These are phyloP conservation scores for Thunnus albacares DNA, from an alignment of 2,797 vertebrate genomes.

Conservation along the genomic window DNA sequence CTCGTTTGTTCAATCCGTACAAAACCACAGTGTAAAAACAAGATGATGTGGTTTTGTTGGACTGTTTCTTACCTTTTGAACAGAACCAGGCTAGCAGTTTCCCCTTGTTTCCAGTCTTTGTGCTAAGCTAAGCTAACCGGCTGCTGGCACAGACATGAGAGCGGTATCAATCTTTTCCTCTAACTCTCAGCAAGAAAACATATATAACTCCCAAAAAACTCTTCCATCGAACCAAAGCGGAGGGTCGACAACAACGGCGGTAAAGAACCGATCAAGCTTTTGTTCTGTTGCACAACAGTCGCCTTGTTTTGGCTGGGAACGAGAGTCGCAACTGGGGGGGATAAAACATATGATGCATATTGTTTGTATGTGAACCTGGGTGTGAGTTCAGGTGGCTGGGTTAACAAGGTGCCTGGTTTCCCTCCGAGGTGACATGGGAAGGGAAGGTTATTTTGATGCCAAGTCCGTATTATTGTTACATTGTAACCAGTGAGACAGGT, in stretches of 20 bases:
- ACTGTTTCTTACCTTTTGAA: neutral
- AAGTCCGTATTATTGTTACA: slow-evolving; percentile 77
- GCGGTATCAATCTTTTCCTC: too few species aligned
- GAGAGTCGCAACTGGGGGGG: slow-evolving; percentile 10
- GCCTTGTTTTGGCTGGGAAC: slow-evolving; percentile 40
- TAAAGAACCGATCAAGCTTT: slow-evolving; percentile 28
- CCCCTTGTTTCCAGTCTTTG: neutral
- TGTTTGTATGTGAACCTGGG: slow-evolving; percentile 66
- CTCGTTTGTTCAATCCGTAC: neutral
- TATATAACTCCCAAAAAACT: neutral
- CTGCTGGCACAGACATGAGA: too few species aligned
- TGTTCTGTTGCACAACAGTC: neutral
- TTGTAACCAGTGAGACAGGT: slow-evolving; percentile 83
- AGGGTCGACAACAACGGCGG: neutral
- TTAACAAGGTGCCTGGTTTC: slow-evolving; percentile 78
- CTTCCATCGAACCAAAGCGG: neutral
- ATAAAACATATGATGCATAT: slow-evolving; percentile 42
- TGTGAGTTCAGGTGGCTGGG: slow-evolving; percentile 81
- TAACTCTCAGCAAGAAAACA: too few species aligned
- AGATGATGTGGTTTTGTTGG: neutral
- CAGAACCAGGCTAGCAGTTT: neutral
- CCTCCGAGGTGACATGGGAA: slow-evolving; percentile 73
- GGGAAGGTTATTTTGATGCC: slow-evolving; percentile 77
- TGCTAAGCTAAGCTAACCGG: slow-evolving; percentile 10
- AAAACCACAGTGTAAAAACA: neutral